A percentile compares a stretch with the other conserved stretches of the same genome.
phyloP scores from a whole-genome alignment of 2,113 vertebrate species.

The Asarcornis scutulata region DNA sequence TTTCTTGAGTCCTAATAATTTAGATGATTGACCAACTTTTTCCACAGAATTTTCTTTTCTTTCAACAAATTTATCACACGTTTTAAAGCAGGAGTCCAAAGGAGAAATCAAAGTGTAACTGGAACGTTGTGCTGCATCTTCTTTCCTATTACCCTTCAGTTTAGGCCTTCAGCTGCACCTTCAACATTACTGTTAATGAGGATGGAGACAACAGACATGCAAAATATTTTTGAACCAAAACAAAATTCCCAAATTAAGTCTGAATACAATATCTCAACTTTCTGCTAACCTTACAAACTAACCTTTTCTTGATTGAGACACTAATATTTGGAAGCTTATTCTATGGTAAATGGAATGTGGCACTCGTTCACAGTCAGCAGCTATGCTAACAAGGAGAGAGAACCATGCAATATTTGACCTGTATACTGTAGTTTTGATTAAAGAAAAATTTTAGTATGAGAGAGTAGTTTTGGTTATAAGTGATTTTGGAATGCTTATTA shows the following conservation, averaged over 20 bases:
- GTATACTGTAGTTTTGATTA: not conserved
- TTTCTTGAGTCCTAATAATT: not conserved
- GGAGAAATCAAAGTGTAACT: not conserved
- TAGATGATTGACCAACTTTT: not conserved
- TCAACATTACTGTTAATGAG: not conserved
- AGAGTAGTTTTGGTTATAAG: not conserved
- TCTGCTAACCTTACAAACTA: not conserved
- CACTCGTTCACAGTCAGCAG: not conserved
- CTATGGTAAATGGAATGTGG: not conserved
- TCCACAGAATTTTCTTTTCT: not conserved
- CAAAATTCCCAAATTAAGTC: not conserved
- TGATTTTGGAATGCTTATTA: not conserved
- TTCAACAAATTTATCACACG: not conserved
- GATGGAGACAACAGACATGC: not conserved
- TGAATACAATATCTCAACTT: not conserved
- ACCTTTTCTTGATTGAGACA: not conserved
- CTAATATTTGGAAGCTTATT: not conserved
- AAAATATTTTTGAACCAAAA: not conserved
- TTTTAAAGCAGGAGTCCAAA: not conserved
- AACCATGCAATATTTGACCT: not conserved
- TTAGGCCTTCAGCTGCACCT: not conserved
- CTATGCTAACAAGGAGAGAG: not conserved
- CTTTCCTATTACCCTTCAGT: not conserved
- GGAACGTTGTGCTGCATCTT: not conserved
- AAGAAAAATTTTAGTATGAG: not conserved